Conservation (phyloP, 2,888 invertebrate species). For the Thecocarcelia acutangulata region DNA sequence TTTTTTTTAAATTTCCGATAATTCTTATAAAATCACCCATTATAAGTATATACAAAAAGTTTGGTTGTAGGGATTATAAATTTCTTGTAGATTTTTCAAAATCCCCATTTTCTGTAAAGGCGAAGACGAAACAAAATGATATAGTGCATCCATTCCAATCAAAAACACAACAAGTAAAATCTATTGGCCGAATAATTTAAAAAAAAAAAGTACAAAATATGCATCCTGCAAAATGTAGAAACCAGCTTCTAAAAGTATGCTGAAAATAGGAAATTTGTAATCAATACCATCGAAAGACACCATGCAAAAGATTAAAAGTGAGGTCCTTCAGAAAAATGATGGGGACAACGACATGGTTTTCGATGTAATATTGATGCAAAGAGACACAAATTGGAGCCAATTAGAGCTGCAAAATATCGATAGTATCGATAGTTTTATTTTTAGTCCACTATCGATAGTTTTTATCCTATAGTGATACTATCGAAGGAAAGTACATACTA, state of each 20-base stretch:
- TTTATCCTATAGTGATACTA: too few relatives aligned
- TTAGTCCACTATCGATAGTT: too few relatives aligned
- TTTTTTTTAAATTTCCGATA: too few relatives aligned
- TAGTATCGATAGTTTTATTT: too few relatives aligned
- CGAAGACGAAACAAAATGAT: not conserved
- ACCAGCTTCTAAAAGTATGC: not conserved
- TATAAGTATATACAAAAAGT: not conserved
- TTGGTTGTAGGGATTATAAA: conserved; percentile 13
- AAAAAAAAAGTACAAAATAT: not conserved
- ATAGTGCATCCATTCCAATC: not conserved
- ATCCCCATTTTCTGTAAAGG: not conserved
- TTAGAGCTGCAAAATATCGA: too few relatives aligned
- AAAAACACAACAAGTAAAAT: conserved; percentile 1
- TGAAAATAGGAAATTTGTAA: not conserved
- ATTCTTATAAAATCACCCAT: too few relatives aligned
- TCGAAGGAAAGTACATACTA: too few relatives aligned
- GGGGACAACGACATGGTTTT: not conserved
- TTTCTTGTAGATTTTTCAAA: not conserved
- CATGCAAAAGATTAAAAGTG: not conserved
- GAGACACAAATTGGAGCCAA: not conserved
- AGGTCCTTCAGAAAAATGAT: not conserved
- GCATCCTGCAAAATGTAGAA: conserved; percentile 1
- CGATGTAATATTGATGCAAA: conserved; percentile 17
- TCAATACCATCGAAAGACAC: not conserved
- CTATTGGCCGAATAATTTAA: not conserved